Conservation (phyloP, 2,113 vertebrate genomes). For the Pollimyrus isidori region DNA sequence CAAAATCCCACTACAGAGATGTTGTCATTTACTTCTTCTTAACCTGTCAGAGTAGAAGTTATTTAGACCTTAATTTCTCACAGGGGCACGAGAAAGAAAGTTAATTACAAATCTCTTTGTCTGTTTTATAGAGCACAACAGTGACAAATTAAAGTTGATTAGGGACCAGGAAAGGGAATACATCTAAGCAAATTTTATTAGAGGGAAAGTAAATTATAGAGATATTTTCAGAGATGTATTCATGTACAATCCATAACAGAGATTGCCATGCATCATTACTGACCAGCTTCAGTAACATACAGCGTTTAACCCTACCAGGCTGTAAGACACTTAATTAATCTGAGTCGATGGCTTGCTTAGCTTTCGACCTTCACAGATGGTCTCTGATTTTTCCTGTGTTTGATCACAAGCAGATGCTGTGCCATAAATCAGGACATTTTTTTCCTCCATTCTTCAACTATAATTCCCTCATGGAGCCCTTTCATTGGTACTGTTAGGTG, state of each 20-base stretch:
- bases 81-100: slow-evolving; percentile 14
- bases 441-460: background rate
- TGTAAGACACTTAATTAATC: slow-evolving; percentile 11
- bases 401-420: slow-evolving; percentile 10
- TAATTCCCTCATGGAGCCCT: background rate
- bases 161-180: slow-evolving; percentile 9
- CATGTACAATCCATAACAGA: background rate
- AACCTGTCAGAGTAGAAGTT: background rate
- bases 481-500: slow-evolving; percentile 15
- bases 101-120: slow-evolving; percentile 21
- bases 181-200: slow-evolving; percentile 24
- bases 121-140: slow-evolving; percentile 18
- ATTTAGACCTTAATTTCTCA: slow-evolving; percentile 13
- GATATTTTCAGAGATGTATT: slow-evolving; percentile 10
- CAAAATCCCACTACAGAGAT: background rate
- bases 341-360: background rate
- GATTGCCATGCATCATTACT: background rate
- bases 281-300: background rate
- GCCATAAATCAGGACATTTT: background rate
- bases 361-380: background rate
- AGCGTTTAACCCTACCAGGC: background rate
- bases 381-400: background rate
- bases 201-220: slow-evolving; percentile 17
- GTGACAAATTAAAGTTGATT: slow-evolving; percentile 30
- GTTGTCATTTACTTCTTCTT: background rate